phyloP scores from a whole-genome alignment of 2,797 vertebrate species.

The Eulemur coronatus region DNA sequence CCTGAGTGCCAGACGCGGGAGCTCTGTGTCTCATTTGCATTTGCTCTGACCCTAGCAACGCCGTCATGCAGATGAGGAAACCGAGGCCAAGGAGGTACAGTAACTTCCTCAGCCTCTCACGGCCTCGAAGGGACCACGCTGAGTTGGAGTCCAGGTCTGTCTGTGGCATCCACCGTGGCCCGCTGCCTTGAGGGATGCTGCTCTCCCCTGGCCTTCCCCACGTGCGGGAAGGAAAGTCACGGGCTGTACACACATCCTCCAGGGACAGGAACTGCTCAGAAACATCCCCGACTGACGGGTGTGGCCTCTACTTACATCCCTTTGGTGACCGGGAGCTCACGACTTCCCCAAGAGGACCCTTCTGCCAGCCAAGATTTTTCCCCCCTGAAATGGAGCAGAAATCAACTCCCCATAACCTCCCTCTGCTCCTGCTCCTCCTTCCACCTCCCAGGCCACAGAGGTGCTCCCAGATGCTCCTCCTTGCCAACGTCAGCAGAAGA shows the following conservation, averaged over 20 bases:
- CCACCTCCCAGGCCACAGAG: background rate
- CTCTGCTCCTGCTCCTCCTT: background rate
- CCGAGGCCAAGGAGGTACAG: background rate
- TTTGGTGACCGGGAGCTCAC: background rate
- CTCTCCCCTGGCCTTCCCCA: background rate
- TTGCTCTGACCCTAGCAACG: background rate
- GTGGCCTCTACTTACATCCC: too few relatives aligned
- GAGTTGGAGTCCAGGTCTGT: background rate
- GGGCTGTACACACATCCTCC: fast-evolving
- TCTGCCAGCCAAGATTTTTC: background rate
- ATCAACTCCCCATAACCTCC: background rate
- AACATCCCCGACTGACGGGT: background rate
- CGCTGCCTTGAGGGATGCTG: background rate
- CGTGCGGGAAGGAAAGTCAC: background rate
- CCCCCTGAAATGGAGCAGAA: background rate
- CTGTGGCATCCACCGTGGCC: too few relatives aligned
- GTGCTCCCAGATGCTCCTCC: fast-evolving
- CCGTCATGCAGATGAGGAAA: background rate
- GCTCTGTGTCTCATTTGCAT: background rate
- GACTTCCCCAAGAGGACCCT: background rate
- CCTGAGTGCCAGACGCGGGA: background rate
- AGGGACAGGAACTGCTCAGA: background rate
- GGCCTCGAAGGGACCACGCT: background rate
- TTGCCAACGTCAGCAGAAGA: background rate
- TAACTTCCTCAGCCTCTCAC: background rate